Evolutionary conservation across 2,888 invertebrate species (phyloP), one percentile per base, ranked within the genome.

Genomic region (Acronicta aceris): DNA sequence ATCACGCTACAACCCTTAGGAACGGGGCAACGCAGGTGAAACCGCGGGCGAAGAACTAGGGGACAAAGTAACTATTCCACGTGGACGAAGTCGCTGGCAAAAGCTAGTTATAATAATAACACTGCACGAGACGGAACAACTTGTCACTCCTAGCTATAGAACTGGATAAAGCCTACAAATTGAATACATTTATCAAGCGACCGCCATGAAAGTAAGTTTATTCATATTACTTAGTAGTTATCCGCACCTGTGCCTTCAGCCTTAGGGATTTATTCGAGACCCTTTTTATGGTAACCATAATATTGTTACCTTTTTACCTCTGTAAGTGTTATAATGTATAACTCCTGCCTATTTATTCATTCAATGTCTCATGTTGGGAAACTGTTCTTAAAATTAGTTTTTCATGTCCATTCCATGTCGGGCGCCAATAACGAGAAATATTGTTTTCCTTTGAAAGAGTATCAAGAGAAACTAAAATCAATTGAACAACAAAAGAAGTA

Each of bases 181-280:
- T 52, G 50, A 65, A 68, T 48, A 59, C 66, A 71, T 59, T 66
- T 68, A 65, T 68, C 67, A 54, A 72, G 41, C 51, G 8, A 50
- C 41, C 51, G 72, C 50, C 43, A 48, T 57, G 67, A 72, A 57
- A 43, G 73, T 56, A 41, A 62, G 67, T 72, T 70, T 68, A 68
- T 52, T 59, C 50, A 71, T 54, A 59, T 52, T 59, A 71, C 62
- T 72, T 54, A 45, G 30, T 53, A 70, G 56, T 67, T 69, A 51
- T 67, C 40, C 50, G 36, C 67, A 66, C 73, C 73, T 72, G 73
- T 36, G 41, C 3, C 12, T 16, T 15, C 16, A 9, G 53, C 52
- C 54, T 38, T 8, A 13, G 16, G 65, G 48, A 65, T 65, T 65
- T 67, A 67, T 71, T 71, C 36, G 30, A 45, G 21, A 38, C 48